A percentile compares a stretch with the other conserved stretches of the same genome.
Evolutionary conservation across 2,888 invertebrate genomes (phyloP).

Genomic region (Uropetala carovei): DNA sequence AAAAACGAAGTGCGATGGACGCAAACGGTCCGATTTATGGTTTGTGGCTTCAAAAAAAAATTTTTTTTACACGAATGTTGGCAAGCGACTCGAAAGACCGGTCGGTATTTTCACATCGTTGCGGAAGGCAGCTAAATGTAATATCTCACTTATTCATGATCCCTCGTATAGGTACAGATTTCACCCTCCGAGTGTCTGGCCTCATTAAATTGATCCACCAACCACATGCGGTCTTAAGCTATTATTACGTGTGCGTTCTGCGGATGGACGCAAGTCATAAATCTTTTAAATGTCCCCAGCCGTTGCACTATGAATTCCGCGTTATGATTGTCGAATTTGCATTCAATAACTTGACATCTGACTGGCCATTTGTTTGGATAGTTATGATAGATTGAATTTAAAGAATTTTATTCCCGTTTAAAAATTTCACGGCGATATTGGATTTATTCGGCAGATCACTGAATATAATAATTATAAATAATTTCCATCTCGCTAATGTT

Average conservation of each 20-base stretch:
- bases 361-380: too few species aligned
- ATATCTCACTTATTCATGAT: constrained; percentile 8
- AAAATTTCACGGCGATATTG: too few species aligned
- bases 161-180: neutral
- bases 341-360: too few species aligned
- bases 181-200: neutral
- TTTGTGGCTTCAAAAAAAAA: neutral
- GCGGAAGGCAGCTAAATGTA: neutral
- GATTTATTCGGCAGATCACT: too few species aligned
- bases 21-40: constrained; percentile 4
- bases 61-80: neutral
- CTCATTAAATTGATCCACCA: constrained; percentile 13
- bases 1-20: neutral
- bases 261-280: neutral
- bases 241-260: constrained; percentile 11
- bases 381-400: too few species aligned
- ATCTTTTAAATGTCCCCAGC: neutral
- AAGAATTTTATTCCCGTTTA: too few species aligned
- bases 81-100: neutral
- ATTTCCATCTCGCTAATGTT: too few species aligned
- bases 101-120: neutral
- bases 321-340: too few species aligned
- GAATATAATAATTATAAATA: too few species aligned
- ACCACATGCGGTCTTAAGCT: neutral
- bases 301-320: neutral